phyloP scores from a whole-genome alignment of 2,888 invertebrate genomes.

The Hedychridium roseum region DNA sequence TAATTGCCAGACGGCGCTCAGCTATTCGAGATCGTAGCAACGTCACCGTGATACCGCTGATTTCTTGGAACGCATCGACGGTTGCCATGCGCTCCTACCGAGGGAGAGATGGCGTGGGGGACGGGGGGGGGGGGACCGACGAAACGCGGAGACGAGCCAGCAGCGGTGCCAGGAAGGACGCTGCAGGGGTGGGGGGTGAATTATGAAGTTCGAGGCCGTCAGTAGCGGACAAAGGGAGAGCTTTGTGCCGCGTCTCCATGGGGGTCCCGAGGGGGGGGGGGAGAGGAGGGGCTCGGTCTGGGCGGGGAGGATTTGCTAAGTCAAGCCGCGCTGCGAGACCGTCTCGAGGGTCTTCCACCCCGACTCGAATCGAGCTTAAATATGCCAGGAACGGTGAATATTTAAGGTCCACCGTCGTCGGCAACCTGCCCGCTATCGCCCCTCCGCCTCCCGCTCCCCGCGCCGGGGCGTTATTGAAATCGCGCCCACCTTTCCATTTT shows the following conservation, averaged over 20 bases:
- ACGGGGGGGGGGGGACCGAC: too few relatives aligned
- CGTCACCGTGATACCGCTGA: too few relatives aligned
- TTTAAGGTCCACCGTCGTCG: slow-evolving; percentile 28
- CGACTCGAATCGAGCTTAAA: slow-evolving; percentile 33
- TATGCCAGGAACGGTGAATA: slow-evolving; percentile 40
- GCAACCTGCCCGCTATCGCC: slow-evolving; percentile 6
- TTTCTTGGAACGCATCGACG: too few relatives aligned
- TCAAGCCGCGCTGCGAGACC: slow-evolving; percentile 13
- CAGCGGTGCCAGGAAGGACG: too few relatives aligned
- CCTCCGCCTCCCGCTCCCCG: not conserved
- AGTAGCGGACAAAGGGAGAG: slow-evolving; percentile 31
- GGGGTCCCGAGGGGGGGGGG: slow-evolving; percentile 7
- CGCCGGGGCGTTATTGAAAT: slow-evolving; percentile 25
- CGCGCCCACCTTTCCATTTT: slow-evolving; percentile 16
- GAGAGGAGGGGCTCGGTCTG: not conserved
- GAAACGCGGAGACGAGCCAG: too few relatives aligned
- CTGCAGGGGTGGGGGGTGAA: slow-evolving; percentile 25
- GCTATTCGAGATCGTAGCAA: too few relatives aligned
- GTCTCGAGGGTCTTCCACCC: slow-evolving; percentile 29
- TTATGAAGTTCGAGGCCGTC: slow-evolving; percentile 33
- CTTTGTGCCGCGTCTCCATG: slow-evolving; percentile 24
- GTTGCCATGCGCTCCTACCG: too few relatives aligned
- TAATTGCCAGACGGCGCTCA: too few relatives aligned
- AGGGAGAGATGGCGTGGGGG: too few relatives aligned
- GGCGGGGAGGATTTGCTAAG: slow-evolving; percentile 24